Conservation (phyloP, 2,113 vertebrate genomes). For the Crotalus helleri region DNA sequence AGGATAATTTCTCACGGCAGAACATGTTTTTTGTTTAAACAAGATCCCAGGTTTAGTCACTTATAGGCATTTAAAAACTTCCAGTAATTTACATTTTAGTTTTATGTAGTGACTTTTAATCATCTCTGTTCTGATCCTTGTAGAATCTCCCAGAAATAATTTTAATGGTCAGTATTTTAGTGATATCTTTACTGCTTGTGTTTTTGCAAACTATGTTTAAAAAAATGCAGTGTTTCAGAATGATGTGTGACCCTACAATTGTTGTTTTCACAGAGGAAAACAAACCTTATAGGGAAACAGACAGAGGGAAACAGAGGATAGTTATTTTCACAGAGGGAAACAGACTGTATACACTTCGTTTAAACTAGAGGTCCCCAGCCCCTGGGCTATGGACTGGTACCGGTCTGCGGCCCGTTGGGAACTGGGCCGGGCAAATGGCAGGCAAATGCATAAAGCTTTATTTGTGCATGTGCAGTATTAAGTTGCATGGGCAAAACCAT, state of each 20-base stretch:
- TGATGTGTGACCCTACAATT: not conserved
- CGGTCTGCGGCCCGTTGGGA: not conserved
- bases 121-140: not conserved
- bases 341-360: not conserved
- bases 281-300: not conserved
- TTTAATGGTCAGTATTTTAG: not conserved
- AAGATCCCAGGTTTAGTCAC: not conserved
- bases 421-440: not conserved
- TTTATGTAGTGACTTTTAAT: not conserved
- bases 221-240: not conserved
- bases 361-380: not conserved
- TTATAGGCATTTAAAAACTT: not conserved
- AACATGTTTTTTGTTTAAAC: not conserved
- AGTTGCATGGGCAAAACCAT: not conserved
- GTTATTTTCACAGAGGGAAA: too few species aligned
- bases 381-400: not conserved
- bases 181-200: not conserved
- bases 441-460: not conserved
- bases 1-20: not conserved
- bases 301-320: too few species aligned
- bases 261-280: not conserved
- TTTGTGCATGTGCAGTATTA: not conserved
- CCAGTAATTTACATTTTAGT: not conserved
- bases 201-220: not conserved
- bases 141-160: not conserved